A percentile compares a stretch with the other conserved stretches of the same genome.
Evolutionary conservation across 1,140 invertebrate genomes (phyloP).

Genomic region (Danaus melanippus): DNA sequence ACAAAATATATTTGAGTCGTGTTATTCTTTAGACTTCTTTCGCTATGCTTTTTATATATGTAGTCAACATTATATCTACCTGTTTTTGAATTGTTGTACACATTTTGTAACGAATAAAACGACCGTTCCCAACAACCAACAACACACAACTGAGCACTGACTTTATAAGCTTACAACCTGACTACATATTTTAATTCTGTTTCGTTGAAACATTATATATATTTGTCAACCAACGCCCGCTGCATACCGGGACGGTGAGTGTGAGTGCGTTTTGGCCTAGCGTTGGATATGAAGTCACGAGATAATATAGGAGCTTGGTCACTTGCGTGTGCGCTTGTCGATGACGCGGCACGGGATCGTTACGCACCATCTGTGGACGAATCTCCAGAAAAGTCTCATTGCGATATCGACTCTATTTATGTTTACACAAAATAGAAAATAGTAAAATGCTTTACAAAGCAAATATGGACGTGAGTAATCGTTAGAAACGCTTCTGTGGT

Average conservation of each 20-base stretch:
- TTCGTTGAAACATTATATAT: slow-evolving; percentile 8
- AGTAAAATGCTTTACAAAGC: slow-evolving; percentile 1
- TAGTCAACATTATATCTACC: slow-evolving; percentile 21
- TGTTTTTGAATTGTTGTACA: slow-evolving; percentile 37
- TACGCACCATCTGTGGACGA: slow-evolving; percentile 36
- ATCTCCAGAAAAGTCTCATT: background rate
- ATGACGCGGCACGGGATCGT: slow-evolving; percentile 37
- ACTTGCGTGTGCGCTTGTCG: slow-evolving; percentile 27
- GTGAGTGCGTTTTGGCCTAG: slow-evolving; percentile 19
- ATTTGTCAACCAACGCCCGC: slow-evolving; percentile 14
- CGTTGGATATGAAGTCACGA: slow-evolving; percentile 25
- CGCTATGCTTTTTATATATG: background rate
- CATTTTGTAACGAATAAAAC: slow-evolving; percentile 25
- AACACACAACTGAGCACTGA: slow-evolving; percentile 5
- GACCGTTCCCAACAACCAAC: slow-evolving; percentile 1
- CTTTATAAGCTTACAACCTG: background rate
- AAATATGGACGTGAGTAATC: slow-evolving; percentile 30
- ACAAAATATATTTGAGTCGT: too few species aligned
- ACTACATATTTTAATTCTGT: too few species aligned
- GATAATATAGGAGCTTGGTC: slow-evolving; percentile 14
- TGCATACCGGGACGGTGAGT: slow-evolving; percentile 6
- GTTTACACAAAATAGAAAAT: background rate
- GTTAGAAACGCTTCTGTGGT: slow-evolving; percentile 11
- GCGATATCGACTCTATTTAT: slow-evolving; percentile 10
- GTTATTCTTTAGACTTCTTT: background rate